These are phyloP conservation scores for Pantherophis guttatus DNA, from an alignment of 2,113 vertebrate genomes.

Conservation along the genomic window DNA sequence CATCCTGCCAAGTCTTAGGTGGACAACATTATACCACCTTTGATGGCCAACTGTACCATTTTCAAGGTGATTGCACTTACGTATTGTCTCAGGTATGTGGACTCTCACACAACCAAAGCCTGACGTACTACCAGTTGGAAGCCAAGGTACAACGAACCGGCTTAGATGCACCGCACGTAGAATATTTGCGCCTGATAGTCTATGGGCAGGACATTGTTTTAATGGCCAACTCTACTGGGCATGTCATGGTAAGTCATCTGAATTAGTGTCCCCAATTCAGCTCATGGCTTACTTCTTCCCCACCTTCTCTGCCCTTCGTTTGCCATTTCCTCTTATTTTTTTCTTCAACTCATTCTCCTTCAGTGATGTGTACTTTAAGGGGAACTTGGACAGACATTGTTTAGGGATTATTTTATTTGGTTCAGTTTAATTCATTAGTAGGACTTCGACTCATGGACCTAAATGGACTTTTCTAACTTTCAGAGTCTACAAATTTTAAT, in stretches of 20 bases:
- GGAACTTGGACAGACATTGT: neutral
- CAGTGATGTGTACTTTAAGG: neutral
- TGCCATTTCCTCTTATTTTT: neutral
- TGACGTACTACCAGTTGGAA: constrained; percentile 56
- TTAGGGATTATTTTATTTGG: neutral
- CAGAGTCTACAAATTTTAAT: neutral
- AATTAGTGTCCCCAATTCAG: rapidly evolving
- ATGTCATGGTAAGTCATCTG: constrained; percentile 51
- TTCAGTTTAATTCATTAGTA: neutral
- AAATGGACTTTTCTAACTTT: neutral
- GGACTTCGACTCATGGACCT: neutral
- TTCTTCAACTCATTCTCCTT: neutral
- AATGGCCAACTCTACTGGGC: constrained; percentile 31
- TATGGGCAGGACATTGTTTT: constrained; percentile 52
- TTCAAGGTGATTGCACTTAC: constrained; percentile 61
- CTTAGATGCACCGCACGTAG: constrained; percentile 46
- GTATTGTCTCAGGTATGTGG: constrained; percentile 61
- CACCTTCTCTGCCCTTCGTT: neutral
- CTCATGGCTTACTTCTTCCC: rapidly evolving
- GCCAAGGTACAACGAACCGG: constrained; percentile 54
- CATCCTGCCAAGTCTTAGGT: constrained; percentile 58
- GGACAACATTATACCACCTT: constrained; percentile 70
- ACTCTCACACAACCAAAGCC: too few relatives aligned
- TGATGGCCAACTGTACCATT: constrained; percentile 51
- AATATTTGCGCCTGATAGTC: constrained; percentile 48